These are phyloP conservation scores for Proales similis DNA, from an alignment of 1,140 invertebrate genomes.

Conservation along the genomic window DNA sequence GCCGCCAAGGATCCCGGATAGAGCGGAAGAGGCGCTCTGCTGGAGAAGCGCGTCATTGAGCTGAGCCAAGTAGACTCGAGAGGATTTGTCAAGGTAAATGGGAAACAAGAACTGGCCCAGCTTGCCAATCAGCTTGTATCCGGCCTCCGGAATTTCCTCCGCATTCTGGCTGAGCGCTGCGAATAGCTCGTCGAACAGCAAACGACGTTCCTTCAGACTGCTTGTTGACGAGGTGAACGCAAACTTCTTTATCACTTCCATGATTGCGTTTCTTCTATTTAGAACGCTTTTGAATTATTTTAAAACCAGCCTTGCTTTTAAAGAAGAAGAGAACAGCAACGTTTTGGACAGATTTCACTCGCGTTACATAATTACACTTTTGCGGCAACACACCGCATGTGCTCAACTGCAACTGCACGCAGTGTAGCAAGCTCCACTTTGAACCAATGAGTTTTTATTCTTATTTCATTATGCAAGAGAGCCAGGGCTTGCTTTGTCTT, in stretches of 20 bases:
- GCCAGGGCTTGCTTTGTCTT: too few species aligned
- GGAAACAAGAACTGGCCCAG: constrained; percentile 30
- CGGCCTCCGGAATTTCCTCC: constrained; percentile 1
- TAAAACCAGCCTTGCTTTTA: too few species aligned
- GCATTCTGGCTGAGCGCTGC: neutral
- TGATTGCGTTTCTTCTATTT: too few species aligned
- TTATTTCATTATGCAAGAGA: too few species aligned
- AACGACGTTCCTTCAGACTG: constrained; percentile 13
- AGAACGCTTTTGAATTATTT: too few species aligned
- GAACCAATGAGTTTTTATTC: too few species aligned
- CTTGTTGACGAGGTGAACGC: constrained; percentile 6
- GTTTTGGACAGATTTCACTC: too few species aligned
- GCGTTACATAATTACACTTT: too few species aligned
- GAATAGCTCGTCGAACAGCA: constrained; percentile 10
- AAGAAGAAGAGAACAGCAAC: too few species aligned
- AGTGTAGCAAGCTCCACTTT: too few species aligned
- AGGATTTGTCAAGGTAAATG: constrained; percentile 26
- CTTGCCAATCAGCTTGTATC: neutral
- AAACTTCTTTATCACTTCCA: constrained; percentile 34
- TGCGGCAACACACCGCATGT: too few species aligned
- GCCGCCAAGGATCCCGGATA: neutral
- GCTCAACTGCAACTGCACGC: too few species aligned
- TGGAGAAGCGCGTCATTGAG: constrained; percentile 18
- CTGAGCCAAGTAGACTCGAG: constrained; percentile 5
- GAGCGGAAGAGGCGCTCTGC: neutral